A percentile compares a stretch with the other conserved stretches of the same genome.
Evolutionary conservation across 2,797 vertebrate species (phyloP).

Genomic region (Silurus lanzhouensis): DNA sequence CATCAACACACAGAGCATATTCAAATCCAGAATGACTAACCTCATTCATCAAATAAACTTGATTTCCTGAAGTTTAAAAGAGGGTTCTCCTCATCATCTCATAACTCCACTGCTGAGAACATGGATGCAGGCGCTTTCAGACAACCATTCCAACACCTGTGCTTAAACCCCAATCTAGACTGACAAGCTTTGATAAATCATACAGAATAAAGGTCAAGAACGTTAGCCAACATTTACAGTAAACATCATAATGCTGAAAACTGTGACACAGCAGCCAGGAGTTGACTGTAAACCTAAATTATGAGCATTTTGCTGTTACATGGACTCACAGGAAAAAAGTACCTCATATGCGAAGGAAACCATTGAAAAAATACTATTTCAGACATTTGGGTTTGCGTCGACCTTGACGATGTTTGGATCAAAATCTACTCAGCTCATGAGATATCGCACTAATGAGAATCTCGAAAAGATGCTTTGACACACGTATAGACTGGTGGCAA

Average conservation of each 20-base stretch:
- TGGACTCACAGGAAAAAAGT: no score
- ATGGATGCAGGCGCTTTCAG: not conserved
- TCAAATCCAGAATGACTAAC: not conserved
- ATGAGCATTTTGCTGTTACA: no score
- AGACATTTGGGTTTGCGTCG: not conserved
- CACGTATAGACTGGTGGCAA: not conserved
- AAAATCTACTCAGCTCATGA: not conserved
- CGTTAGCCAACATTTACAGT: no score
- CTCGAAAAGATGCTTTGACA: not conserved
- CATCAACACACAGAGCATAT: not conserved
- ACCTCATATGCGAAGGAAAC: not conserved
- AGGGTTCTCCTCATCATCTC: not conserved
- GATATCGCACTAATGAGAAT: not conserved
- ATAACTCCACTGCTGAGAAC: not conserved
- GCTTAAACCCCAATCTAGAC: not conserved
- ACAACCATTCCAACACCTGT: not conserved
- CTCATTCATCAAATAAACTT: not conserved
- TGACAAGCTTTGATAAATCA: not conserved
- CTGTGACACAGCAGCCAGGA: not conserved
- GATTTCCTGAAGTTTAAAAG: not conserved
- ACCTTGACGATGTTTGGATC: not conserved
- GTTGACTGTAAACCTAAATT: not conserved
- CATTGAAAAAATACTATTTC: not conserved
- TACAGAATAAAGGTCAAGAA: no score
- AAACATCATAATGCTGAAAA: not conserved